A percentile compares a stretch with the other conserved stretches of the same genome.
phyloP scores from a whole-genome alignment of 1,140 invertebrate genomes.

The Drosophila mojavensis region DNA sequence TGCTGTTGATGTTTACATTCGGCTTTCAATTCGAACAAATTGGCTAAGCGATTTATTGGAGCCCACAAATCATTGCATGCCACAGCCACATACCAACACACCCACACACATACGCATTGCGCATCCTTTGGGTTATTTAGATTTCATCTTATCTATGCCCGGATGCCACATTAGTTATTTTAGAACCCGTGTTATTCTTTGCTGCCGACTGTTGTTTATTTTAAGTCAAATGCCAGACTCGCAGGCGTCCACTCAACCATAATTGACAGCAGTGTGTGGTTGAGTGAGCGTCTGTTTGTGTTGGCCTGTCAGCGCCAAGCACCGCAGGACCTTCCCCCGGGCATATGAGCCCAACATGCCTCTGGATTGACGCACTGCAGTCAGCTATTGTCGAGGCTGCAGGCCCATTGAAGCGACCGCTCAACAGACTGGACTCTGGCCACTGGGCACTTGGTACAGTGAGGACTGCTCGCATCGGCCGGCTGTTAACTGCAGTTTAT shows the following conservation, averaged over 20 bases:
- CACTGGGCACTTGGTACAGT: not conserved
- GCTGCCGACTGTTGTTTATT: constrained; percentile 64
- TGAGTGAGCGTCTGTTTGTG: constrained; percentile 45
- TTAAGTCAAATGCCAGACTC: constrained; percentile 56
- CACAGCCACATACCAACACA: not conserved
- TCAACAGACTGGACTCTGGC: not conserved
- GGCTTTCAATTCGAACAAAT: constrained; percentile 4
- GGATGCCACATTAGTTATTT: constrained; percentile 11
- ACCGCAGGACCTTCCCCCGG: constrained; percentile 52
- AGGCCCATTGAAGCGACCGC: not conserved
- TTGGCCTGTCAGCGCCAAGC: constrained; percentile 63
- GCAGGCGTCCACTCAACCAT: constrained; percentile 29
- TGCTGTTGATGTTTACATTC: not conserved
- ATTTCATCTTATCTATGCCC: constrained; percentile 1
- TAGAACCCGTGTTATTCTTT: constrained; percentile 32
- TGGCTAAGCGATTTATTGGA: not conserved
- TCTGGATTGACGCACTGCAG: constrained; percentile 7
- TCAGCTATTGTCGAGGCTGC: not conserved
- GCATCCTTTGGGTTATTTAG: constrained; percentile 16
- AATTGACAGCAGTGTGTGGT: constrained; percentile 13
- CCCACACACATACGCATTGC: too few relatives aligned
- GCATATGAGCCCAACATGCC: constrained; percentile 37
- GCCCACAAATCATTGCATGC: not conserved
- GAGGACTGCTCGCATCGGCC: constrained; percentile 34
- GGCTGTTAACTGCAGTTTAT: constrained; percentile 50